Percentiles rank a stretch among this genome's conserved stretches.
Conservation (phyloP, 1,140 invertebrate genomes). For the Asobara japonica region DNA sequence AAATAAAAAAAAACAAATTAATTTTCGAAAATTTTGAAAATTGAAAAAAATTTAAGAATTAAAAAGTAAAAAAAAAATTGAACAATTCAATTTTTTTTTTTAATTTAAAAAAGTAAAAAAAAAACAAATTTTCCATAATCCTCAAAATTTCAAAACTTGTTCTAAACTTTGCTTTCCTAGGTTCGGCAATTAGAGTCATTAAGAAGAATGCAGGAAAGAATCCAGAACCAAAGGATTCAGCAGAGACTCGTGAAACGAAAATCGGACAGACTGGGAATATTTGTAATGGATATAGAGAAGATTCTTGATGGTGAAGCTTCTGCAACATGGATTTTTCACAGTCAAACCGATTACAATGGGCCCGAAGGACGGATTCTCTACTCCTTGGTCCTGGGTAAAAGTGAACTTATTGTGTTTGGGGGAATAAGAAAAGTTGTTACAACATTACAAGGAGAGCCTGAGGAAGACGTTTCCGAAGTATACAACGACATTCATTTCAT, state of each 20-base stretch:
- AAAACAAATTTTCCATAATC: no score
- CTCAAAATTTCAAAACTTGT: no score
- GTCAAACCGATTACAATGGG: conserved; percentile 71
- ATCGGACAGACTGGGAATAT: conserved; percentile 78
- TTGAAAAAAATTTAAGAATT: no score
- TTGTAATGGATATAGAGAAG: conserved; percentile 86
- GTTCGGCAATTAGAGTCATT: conserved; percentile 72
- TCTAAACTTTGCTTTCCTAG: no score
- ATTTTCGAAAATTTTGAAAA: no score
- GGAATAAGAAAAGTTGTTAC: conserved; percentile 83
- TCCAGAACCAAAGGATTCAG: conserved; percentile 54
- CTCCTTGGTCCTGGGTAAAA: conserved; percentile 86
- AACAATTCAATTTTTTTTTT: no score
- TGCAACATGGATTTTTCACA: conserved; percentile 82
- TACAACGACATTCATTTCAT: conserved; percentile 85
- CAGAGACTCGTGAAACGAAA: conserved; percentile 48
- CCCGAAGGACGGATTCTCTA: conserved; percentile 92
- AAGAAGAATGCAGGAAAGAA: conserved; percentile 70
- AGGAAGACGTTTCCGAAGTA: conserved; percentile 68
- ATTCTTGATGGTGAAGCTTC: conserved; percentile 73
- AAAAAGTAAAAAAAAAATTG: no score
- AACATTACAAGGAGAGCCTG: conserved; percentile 59
- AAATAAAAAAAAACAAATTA: no score
- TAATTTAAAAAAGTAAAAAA: no score
- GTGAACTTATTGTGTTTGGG: conserved; percentile 94